These are phyloP conservation scores for Pseudomyrmex sp. DNA, from an alignment of 1,140 invertebrate species.

Conservation along the genomic window DNA sequence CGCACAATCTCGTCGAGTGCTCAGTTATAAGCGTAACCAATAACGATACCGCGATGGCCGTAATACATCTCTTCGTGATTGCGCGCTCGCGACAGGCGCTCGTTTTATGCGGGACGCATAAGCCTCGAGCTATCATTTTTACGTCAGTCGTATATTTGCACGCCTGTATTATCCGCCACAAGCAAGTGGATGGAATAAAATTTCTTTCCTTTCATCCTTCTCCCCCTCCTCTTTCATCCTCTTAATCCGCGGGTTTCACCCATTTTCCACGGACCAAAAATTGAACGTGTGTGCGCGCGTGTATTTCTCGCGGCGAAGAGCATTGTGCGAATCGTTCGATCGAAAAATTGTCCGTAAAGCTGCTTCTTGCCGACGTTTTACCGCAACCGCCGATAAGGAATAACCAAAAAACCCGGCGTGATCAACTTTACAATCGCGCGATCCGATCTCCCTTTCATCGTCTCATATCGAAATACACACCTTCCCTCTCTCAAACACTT, in stretches of 20 bases:
- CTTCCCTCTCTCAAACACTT: background rate
- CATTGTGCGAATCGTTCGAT: background rate
- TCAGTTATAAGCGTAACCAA: conserved; percentile 47
- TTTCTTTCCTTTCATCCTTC: conserved; percentile 10
- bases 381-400: background rate
- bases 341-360: conserved; percentile 4
- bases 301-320: conserved; percentile 1
- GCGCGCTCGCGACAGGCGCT: conserved; percentile 36
- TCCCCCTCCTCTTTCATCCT: background rate
- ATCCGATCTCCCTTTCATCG: conserved; percentile 34
- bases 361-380: background rate
- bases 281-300: background rate
- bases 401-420: background rate
- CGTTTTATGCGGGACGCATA: conserved; percentile 50
- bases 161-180: conserved; percentile 49
- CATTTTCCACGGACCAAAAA: background rate
- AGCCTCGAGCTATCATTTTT: conserved; percentile 59
- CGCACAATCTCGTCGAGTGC: background rate
- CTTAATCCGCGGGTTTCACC: background rate
- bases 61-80: conserved; percentile 57
- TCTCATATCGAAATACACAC: conserved; percentile 19
- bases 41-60: conserved; percentile 49
- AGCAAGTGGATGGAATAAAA: conserved; percentile 57
- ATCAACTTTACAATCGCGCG: conserved; percentile 39
- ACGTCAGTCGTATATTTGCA: conserved; percentile 59